These are phyloP conservation scores for Drosophila niveifrons DNA, from an alignment of 2,888 invertebrate genomes.

Conservation along the genomic window DNA sequence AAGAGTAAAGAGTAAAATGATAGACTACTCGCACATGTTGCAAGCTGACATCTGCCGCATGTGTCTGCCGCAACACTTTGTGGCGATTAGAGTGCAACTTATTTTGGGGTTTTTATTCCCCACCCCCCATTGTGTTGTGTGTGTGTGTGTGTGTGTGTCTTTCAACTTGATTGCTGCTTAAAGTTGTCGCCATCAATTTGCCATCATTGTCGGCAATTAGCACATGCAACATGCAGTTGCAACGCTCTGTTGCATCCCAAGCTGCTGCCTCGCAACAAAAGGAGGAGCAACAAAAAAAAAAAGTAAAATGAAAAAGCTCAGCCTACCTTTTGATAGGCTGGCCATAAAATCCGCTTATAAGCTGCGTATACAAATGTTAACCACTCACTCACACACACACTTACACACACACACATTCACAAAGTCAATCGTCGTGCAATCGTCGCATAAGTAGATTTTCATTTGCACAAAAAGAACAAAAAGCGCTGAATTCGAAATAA, in stretches of 20 bases:
- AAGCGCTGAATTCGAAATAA: neutral
- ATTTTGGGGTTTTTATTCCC: slow-evolving; percentile 44
- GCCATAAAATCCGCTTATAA: slow-evolving; percentile 52
- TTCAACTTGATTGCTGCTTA: neutral
- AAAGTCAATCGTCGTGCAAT: slow-evolving; percentile 15
- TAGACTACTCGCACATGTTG: slow-evolving; percentile 48
- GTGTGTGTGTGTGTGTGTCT: neutral
- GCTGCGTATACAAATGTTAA: slow-evolving; percentile 42
- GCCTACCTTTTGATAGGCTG: slow-evolving; percentile 42
- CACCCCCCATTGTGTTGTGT: no score
- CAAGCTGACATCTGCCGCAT: slow-evolving; percentile 50
- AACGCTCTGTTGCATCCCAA: neutral
- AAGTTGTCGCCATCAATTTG: neutral
- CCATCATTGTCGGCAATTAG: slow-evolving; percentile 47
- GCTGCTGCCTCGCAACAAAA: neutral
- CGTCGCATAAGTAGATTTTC: slow-evolving; percentile 48
- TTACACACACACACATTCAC: slow-evolving; percentile 8
- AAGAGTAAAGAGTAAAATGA: slow-evolving; percentile 58
- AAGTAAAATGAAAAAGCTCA: slow-evolving; percentile 6
- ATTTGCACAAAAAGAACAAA: slow-evolving; percentile 31
- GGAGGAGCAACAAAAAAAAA: neutral
- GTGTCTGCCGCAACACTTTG: slow-evolving; percentile 59
- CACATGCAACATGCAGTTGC: slow-evolving; percentile 25
- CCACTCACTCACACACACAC: slow-evolving; percentile 8
- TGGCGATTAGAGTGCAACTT: slow-evolving; percentile 66